These are phyloP conservation scores for Cistogaster globosa DNA, from an alignment of 2,888 invertebrate species.

Conservation along the genomic window DNA sequence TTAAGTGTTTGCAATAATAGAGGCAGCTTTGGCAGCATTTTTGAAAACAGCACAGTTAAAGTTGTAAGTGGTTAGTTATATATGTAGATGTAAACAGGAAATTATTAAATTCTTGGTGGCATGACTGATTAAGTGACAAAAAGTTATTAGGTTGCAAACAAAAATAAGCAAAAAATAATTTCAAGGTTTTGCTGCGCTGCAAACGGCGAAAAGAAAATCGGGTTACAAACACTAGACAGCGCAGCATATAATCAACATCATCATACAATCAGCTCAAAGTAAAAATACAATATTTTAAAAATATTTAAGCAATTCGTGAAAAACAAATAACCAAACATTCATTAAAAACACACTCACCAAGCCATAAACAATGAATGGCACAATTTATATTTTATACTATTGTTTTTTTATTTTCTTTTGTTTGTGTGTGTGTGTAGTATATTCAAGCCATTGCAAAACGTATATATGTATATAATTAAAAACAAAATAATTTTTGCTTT, in stretches of 20 bases:
- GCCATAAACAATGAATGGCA: conserved; percentile 49
- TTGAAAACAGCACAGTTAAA: background rate
- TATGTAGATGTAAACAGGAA: conserved; percentile 12
- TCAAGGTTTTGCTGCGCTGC: conserved; percentile 79
- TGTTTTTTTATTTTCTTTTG: conserved; percentile 21
- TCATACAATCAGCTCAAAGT: conserved; percentile 39
- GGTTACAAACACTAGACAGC: conserved; percentile 59
- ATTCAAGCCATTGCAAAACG: conserved; percentile 29
- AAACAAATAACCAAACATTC: conserved; percentile 32
- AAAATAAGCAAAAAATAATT: conserved; percentile 72
- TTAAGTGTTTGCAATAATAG: conserved; percentile 62
- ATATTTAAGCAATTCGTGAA: conserved; percentile 55
- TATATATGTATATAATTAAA: background rate
- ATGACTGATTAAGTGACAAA: conserved; percentile 61
- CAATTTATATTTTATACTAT: conserved; percentile 53
- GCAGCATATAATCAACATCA: conserved; percentile 53
- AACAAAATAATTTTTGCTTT: background rate
- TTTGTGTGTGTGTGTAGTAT: conserved; percentile 7
- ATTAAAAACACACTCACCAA: conserved; percentile 12
- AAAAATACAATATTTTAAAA: conserved; percentile 44
- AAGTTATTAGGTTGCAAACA: conserved; percentile 59
- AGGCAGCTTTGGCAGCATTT: conserved; percentile 4
- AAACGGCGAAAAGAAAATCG: conserved; percentile 71
- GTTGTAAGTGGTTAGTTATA: conserved; percentile 14
- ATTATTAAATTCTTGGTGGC: conserved; percentile 65